phyloP scores from a whole-genome alignment of 2,888 invertebrate genomes.

The Anagyrus pseudococci region DNA sequence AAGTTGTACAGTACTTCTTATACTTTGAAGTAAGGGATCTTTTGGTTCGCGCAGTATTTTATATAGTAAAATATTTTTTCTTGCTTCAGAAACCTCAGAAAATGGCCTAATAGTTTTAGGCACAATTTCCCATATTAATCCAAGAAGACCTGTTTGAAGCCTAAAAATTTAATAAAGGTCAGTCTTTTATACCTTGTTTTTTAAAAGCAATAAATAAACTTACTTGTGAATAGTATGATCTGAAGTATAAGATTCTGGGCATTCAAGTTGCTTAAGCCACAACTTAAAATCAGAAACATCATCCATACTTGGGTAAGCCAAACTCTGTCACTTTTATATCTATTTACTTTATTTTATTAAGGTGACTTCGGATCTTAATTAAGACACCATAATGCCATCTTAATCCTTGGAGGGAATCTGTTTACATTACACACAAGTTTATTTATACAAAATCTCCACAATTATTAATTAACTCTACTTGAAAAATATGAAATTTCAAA shows the following conservation, averaged over 20 bases:
- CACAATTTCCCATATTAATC: slow-evolving; percentile 51
- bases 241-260: slow-evolving; percentile 43
- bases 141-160: slow-evolving; percentile 48
- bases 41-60: slow-evolving; percentile 43
- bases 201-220: slow-evolving; percentile 23
- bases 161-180: slow-evolving; percentile 37
- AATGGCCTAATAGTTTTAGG: slow-evolving; percentile 41
- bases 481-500: too few species aligned
- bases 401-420: too few species aligned
- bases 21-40: slow-evolving; percentile 41
- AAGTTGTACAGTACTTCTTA: slow-evolving; percentile 42
- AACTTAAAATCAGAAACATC: slow-evolving; percentile 30
- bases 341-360: not conserved
- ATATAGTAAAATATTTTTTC: slow-evolving; percentile 51
- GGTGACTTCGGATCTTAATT: not conserved
- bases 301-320: slow-evolving; percentile 28
- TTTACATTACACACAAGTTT: too few species aligned
- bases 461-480: too few species aligned
- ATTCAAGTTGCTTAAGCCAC: slow-evolving; percentile 45
- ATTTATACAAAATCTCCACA: too few species aligned
- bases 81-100: slow-evolving; percentile 42
- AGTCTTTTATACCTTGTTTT: not conserved
- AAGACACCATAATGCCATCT: not conserved
- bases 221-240: slow-evolving; percentile 45
- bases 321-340: too few species aligned